Evolutionary conservation across 2,888 invertebrate species (phyloP).

Genomic region (Tachina lurida): DNA sequence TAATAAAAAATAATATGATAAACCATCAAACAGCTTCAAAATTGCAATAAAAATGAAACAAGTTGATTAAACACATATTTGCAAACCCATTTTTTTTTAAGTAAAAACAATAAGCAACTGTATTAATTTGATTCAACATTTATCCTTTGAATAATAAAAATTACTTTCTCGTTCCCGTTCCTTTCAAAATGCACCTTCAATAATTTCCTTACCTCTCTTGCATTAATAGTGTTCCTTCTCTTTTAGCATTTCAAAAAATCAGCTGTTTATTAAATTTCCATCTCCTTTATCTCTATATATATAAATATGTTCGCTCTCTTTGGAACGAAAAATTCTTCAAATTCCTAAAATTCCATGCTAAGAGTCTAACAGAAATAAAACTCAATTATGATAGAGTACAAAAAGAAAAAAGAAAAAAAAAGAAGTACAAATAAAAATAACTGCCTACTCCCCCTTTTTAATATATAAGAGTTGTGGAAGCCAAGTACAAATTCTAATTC

Average conservation of each 20-base stretch:
- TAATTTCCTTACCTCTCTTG: slow-evolving; percentile 1
- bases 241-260: slow-evolving; percentile 29
- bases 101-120: background rate
- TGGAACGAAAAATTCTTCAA: slow-evolving; percentile 67
- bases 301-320: slow-evolving; percentile 49
- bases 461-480: background rate
- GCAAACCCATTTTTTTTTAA: too few species aligned
- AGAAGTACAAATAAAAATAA: background rate
- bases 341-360: slow-evolving; percentile 70
- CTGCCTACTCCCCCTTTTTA: slow-evolving; percentile 36
- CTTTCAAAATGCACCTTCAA: slow-evolving; percentile 5
- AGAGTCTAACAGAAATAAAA: slow-evolving; percentile 60
- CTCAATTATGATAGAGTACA: slow-evolving; percentile 58
- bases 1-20: too few species aligned
- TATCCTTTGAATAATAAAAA: background rate
- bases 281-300: slow-evolving; percentile 12
- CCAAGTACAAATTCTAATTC: slow-evolving; percentile 19
- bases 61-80: too few species aligned
- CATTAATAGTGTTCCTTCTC: background rate
- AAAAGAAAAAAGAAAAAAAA: background rate
- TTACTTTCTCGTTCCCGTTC: background rate
- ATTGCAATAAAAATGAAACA: too few species aligned
- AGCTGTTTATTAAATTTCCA: slow-evolving; percentile 62
- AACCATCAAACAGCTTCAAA: too few species aligned
- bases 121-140: background rate